Evolutionary conservation across 1,140 invertebrate species (phyloP), one percentile per base, ranked within the genome.

Genomic region (Drosophila aff.): DNA sequence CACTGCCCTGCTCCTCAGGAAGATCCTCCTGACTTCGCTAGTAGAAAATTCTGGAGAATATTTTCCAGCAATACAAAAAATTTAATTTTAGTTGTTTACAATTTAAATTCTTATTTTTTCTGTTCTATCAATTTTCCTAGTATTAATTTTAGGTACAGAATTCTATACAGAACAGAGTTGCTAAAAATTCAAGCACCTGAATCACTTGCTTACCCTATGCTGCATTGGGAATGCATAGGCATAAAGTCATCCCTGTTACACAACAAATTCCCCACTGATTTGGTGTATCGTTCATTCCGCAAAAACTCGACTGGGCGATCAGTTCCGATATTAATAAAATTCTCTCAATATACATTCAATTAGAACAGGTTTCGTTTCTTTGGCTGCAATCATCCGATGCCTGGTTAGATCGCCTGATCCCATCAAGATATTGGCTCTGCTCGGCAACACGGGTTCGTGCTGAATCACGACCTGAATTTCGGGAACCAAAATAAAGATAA

Each of bases 321-420:
- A 28, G 49, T 31, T 31, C 28, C 16, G n/a, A n/a, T 52, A 33
- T 52, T 8, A 52, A 33, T 33, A 13, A 18, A 52, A 33, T 18
- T 52, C 50, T 9, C 18, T 11, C 18, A 50, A 52, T 52, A 52
- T 8, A 33, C 6, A 33, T 33, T 21, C 1, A 36, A 52, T 18
- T 13, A 13, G 28, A 52, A 52, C 50, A 18, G 50, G 50, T 36
- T 23, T 28, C 18, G 7, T 28, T 40, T 16, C 23, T 16, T 15
- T 10, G 28, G 9, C 11, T 31, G 55, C 55, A 60, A 61, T 67
- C 62, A 43, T 43, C 38, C 62, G 62, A 69, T 69, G 9, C 28
- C 4, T 9, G n/a, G 36, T 3, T 40, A 16, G 49, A 68, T 68
- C 64, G 67, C 64, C 67, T 68, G 67, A 71, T 71, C 49, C 49